A percentile compares a stretch with the other conserved stretches of the same genome.
Conservation (phyloP, 1,140 invertebrate species). For the Tetragnatha versicolor region DNA sequence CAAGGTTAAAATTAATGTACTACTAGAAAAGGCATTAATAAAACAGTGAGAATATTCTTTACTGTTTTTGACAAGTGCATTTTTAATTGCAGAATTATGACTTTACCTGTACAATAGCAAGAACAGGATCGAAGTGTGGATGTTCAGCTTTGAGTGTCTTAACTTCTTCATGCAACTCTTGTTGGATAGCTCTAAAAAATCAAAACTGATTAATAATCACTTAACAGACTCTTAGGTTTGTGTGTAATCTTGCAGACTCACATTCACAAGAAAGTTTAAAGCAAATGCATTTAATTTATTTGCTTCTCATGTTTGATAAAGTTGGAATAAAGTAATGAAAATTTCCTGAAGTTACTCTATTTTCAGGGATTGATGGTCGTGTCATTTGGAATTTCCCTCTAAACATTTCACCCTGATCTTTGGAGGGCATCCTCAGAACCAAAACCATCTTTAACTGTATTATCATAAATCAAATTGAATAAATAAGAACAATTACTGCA, state of each 20-base stretch:
- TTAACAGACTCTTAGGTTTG: background rate
- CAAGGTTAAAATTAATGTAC: too few relatives aligned
- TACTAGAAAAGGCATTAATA: too few relatives aligned
- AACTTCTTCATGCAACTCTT: conserved; percentile 75
- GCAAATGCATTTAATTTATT: background rate
- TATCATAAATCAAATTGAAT: too few relatives aligned
- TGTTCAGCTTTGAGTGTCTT: conserved; percentile 68
- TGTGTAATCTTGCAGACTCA: background rate
- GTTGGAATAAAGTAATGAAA: background rate
- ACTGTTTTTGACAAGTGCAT: too few relatives aligned
- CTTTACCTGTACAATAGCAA: conserved; percentile 69
- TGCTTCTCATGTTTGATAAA: background rate
- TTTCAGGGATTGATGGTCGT: too few relatives aligned
- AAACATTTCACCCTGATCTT: too few relatives aligned
- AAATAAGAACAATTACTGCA: too few relatives aligned
- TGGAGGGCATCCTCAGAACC: background rate
- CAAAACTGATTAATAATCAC: background rate
- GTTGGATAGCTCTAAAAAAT: conserved; percentile 74
- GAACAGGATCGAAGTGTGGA: conserved; percentile 74
- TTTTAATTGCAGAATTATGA: background rate
- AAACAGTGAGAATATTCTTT: too few relatives aligned
- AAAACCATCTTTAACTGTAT: background rate
- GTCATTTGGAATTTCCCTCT: too few relatives aligned
- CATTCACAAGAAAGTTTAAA: background rate
- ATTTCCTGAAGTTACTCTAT: background rate